Evolutionary conservation across 1,140 invertebrate genomes (phyloP).

Genomic region (Doryteuthis pealeii): DNA sequence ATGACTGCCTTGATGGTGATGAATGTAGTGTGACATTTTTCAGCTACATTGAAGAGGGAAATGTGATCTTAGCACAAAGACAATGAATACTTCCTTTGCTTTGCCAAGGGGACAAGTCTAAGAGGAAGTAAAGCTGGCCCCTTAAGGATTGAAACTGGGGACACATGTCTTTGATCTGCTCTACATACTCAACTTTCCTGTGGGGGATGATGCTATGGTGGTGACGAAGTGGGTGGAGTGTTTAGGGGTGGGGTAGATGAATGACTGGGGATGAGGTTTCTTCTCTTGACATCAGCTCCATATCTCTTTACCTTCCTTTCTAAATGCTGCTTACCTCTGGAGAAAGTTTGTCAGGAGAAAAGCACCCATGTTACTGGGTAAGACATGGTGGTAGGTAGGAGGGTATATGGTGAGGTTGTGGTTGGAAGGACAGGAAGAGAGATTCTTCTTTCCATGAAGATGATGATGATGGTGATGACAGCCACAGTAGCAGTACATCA

Average conservation of each 20-base stretch:
- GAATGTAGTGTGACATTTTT: constrained; percentile 8
- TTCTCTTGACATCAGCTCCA: no score
- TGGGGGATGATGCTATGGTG: background rate
- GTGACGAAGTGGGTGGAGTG: background rate
- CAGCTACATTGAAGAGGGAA: background rate
- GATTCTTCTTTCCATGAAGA: background rate
- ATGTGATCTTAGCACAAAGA: constrained; percentile 4
- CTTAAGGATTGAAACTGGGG: background rate
- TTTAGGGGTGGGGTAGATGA: no score
- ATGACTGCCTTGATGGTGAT: constrained; percentile 2
- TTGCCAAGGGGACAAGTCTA: background rate
- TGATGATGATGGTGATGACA: constrained; percentile 7
- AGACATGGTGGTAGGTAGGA: constrained; percentile 1
- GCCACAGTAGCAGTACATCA: background rate
- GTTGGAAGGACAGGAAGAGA: background rate
- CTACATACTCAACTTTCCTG: constrained; percentile 3
- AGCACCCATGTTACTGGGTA: background rate
- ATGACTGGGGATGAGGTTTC: no score
- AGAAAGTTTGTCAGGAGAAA: background rate
- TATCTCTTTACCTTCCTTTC: no score
- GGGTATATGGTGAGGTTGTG: background rate
- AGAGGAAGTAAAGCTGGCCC: background rate
- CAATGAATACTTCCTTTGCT: background rate
- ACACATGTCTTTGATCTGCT: constrained; percentile 8
- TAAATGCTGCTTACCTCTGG: background rate